Conservation (phyloP, 2,113 vertebrate species). For the Pagrus major region DNA sequence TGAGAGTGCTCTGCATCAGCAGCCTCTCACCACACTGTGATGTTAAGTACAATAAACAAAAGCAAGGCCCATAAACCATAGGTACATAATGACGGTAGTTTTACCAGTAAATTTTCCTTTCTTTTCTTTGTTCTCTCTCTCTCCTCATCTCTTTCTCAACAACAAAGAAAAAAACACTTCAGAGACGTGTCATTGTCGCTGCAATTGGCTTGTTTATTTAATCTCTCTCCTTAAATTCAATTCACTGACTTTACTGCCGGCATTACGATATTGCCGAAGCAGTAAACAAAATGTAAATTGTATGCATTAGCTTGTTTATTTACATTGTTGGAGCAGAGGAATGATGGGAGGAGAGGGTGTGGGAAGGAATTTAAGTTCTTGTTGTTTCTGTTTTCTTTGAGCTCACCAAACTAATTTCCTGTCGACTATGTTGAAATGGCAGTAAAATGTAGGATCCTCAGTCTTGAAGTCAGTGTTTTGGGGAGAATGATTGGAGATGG, state of each 20-base stretch:
- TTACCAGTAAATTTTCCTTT: conserved; percentile 1
- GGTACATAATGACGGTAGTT: neutral
- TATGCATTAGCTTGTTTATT: conserved; percentile 14
- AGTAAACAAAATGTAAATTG: conserved; percentile 34
- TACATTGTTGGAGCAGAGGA: neutral
- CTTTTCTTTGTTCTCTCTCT: neutral
- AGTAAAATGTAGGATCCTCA: too few species aligned
- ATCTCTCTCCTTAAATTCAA: conserved; percentile 18
- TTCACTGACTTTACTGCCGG: neutral
- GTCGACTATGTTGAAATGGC: too few species aligned
- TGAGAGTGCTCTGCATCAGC: neutral
- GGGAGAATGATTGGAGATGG: neutral
- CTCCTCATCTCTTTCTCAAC: neutral
- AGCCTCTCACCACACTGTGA: neutral
- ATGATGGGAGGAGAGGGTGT: neutral
- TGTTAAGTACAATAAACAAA: conserved; percentile 17
- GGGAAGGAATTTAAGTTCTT: neutral
- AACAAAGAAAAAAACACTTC: neutral
- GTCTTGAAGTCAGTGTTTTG: neutral
- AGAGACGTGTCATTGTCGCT: neutral
- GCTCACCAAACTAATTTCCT: neutral
- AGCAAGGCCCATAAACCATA: neutral
- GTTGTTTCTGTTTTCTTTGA: too few species aligned
- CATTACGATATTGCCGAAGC: conserved; percentile 4
- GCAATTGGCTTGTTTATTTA: neutral